A percentile compares a stretch with the other conserved stretches of the same genome.
Evolutionary conservation across 2,888 invertebrate species (phyloP).

Genomic region (Troglohyphantes excavatus): DNA sequence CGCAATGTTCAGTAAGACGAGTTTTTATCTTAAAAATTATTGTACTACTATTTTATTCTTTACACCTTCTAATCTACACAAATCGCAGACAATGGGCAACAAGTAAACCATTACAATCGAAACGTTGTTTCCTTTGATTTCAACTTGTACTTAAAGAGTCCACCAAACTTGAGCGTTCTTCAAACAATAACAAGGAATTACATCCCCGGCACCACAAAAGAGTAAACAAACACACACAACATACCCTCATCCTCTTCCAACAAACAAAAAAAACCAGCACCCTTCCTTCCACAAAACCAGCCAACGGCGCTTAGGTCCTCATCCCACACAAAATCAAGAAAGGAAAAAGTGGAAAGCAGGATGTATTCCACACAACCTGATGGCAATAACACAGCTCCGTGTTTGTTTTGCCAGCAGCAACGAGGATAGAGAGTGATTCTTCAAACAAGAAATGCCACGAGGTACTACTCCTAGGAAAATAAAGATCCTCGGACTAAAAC

Average conservation of each 20-base stretch:
- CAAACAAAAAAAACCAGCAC: not conserved
- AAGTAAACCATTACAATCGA: too few relatives aligned
- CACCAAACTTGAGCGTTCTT: too few relatives aligned
- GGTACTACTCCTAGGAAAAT: slow-evolving; percentile 11
- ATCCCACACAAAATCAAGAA: not conserved
- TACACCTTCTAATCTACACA: too few relatives aligned
- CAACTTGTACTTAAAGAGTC: too few relatives aligned
- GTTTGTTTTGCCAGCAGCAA: slow-evolving; percentile 52
- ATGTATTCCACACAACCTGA: slow-evolving; percentile 26
- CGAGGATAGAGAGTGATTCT: slow-evolving; percentile 1
- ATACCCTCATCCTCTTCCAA: not conserved
- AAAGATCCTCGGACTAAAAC: not conserved
- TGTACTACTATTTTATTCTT: too few relatives aligned
- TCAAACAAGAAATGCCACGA: slow-evolving; percentile 48
- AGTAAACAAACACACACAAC: not conserved
- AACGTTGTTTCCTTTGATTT: too few relatives aligned
- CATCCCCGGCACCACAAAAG: not conserved
- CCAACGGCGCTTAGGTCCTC: slow-evolving; percentile 3
- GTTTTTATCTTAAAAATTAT: too few relatives aligned
- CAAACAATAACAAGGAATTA: not conserved
- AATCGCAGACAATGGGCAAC: too few relatives aligned
- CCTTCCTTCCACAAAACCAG: not conserved
- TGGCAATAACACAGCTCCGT: slow-evolving; percentile 39
- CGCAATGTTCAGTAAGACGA: too few relatives aligned
- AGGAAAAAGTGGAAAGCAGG: slow-evolving; percentile 23